Conservation (phyloP, 2,888 invertebrate genomes). For the Coremacera marginata region DNA sequence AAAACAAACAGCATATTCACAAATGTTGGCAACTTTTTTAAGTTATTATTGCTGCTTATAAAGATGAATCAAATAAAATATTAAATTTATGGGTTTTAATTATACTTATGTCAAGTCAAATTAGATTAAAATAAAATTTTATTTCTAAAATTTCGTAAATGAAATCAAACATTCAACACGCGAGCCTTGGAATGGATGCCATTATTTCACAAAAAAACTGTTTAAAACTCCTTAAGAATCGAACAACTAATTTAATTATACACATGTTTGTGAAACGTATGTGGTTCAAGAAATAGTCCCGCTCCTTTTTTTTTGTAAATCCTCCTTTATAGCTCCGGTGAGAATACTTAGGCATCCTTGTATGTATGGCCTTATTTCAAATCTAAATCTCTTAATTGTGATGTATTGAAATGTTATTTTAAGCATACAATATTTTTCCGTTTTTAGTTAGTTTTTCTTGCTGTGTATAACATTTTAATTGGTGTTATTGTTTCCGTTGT, state of each 20-base stretch:
- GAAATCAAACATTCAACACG: too few relatives aligned
- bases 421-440: slow-evolving; percentile 2
- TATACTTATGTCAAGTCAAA: not conserved
- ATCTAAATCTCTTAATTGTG: slow-evolving; percentile 18
- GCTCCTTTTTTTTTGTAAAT: not conserved
- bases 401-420: slow-evolving; percentile 4
- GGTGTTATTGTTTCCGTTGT: not conserved
- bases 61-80: not conserved
- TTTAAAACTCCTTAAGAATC: too few relatives aligned
- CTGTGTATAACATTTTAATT: not conserved
- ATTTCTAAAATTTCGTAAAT: too few relatives aligned
- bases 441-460: slow-evolving; percentile 6
- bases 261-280: not conserved
- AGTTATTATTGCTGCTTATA: not conserved
- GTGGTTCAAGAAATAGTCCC: not conserved
- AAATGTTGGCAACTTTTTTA: slow-evolving; percentile 1
- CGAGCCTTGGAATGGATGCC: too few relatives aligned
- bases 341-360: not conserved
- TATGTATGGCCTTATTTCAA: slow-evolving; percentile 11
- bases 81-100: not conserved
- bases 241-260: not conserved
- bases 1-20: not conserved
- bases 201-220: too few relatives aligned
- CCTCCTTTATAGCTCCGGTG: not conserved
- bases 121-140: too few relatives aligned